Evolutionary conservation across 2,113 vertebrate genomes (phyloP), one percentile per base, ranked within the genome.

Genomic region (Ageneiosus marmoratus): DNA sequence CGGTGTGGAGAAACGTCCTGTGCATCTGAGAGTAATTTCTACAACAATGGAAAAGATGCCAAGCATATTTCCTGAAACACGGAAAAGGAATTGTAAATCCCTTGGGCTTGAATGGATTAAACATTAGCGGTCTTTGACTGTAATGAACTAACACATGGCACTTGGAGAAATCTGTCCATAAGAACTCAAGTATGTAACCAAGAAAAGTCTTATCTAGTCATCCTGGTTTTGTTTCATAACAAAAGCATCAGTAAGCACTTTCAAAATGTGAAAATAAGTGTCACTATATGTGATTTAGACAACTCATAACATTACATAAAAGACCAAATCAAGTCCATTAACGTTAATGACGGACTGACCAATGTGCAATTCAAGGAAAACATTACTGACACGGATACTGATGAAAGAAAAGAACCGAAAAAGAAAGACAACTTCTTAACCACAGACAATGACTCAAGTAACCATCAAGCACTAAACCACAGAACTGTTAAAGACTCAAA

Each of bases 131-230:
- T 55, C 51, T 70, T 65, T 80, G 50, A 83, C 75, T 83, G 75
- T 69, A 80, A 85, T 62, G 62, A 83, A 77, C 70, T 56, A 80
- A 50, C 79, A 77, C 50, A 75, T 84, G 79, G 83, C 41, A 81
- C 84, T 77, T 81, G 81, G 73, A 83, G 73, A 56, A 63, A 81
- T 48, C 72, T 74, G 50, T 73, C 81, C 63, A 5, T 80, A 13
- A 81, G 60, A 85, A 83, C 58, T 87, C 24, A 82, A 79, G 53
- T 72, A 84, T 87, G 85, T 86, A 82, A 82, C 70, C 75, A 69
- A 79, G 65, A 79, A 79, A 44, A 41, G 72, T 62, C 24, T 37
- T 73, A 62, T 46, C 80, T 48, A 62, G 41, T 62, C 55, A 27
- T 50, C 62, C 62, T 62, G 37, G 32, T 72, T 77, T 80, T 82